These are phyloP conservation scores for Eulemur rubriventer DNA, from an alignment of 2,797 vertebrate genomes.

Conservation along the genomic window DNA sequence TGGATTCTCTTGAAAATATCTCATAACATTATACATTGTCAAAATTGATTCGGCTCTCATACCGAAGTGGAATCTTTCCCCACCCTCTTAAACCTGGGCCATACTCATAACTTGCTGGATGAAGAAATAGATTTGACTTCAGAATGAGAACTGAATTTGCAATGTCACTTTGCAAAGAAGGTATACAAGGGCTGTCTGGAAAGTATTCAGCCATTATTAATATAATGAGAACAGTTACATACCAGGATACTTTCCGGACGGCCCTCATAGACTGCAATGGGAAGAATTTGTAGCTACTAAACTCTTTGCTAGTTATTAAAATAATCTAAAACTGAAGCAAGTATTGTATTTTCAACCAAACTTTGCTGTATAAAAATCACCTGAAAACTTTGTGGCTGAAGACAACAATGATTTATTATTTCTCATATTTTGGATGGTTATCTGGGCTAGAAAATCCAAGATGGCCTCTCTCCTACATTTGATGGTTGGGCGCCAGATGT, in stretches of 20 bases:
- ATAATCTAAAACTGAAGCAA: background rate
- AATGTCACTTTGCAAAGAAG: background rate
- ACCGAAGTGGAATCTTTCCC: background rate
- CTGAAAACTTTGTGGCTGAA: background rate
- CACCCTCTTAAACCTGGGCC: background rate
- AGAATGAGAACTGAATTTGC: background rate
- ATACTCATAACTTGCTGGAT: background rate
- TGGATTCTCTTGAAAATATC: background rate
- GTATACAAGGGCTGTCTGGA: background rate
- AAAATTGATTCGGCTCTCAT: background rate
- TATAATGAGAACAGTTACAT: background rate
- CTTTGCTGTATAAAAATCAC: background rate
- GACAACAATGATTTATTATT: background rate
- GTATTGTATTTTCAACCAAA: background rate
- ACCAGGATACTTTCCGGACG: background rate
- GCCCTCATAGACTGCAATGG: background rate
- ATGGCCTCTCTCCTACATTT: background rate
- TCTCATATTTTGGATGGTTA: background rate
- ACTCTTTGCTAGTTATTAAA: background rate
- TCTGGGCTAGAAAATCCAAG: background rate
- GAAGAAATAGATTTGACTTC: background rate
- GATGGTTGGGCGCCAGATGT: background rate
- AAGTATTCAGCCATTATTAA: background rate
- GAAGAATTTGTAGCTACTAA: background rate
- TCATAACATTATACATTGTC: background rate